Percentiles rank a stretch among this genome's conserved stretches.
phyloP scores from a whole-genome alignment of 2,797 vertebrate species.

The Ceryle rudis region DNA sequence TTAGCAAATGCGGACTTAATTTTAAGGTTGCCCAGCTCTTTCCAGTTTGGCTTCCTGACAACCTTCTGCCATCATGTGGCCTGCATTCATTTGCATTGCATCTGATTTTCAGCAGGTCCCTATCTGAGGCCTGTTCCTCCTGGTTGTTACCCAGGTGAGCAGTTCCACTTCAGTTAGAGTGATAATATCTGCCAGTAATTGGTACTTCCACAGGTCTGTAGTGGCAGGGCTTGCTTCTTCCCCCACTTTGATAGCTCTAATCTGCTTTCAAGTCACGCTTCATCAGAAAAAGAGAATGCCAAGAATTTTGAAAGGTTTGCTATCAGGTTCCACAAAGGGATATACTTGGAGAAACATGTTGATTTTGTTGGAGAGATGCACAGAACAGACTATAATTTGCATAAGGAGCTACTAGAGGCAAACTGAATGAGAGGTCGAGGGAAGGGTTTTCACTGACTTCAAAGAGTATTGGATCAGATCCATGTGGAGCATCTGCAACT shows the following conservation, averaged over 20 bases:
- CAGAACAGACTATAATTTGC: constrained; percentile 35
- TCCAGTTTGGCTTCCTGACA: constrained; percentile 55
- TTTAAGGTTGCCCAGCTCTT: neutral
- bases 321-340: constrained; percentile 24
- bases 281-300: neutral
- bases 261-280: constrained; percentile 24
- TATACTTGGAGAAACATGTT: neutral
- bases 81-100: neutral
- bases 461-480: constrained; percentile 54
- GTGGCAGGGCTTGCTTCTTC: neutral
- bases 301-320: constrained; percentile 53
- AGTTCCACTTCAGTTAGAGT: neutral
- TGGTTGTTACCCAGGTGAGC: constrained; percentile 51
- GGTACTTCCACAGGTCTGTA: constrained; percentile 21
- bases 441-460: constrained; percentile 56
- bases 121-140: neutral
- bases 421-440: neutral
- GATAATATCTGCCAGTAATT: constrained; percentile 35
- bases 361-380: constrained; percentile 7
- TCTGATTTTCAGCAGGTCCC: constrained; percentile 37
- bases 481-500: constrained; percentile 39
- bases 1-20: neutral
- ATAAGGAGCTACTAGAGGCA: constrained; percentile 48
- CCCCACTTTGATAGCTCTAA: neutral
- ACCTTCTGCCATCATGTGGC: constrained; percentile 18